These are phyloP conservation scores for Cydia fagiglandana DNA, from an alignment of 1,140 invertebrate genomes.

Conservation along the genomic window DNA sequence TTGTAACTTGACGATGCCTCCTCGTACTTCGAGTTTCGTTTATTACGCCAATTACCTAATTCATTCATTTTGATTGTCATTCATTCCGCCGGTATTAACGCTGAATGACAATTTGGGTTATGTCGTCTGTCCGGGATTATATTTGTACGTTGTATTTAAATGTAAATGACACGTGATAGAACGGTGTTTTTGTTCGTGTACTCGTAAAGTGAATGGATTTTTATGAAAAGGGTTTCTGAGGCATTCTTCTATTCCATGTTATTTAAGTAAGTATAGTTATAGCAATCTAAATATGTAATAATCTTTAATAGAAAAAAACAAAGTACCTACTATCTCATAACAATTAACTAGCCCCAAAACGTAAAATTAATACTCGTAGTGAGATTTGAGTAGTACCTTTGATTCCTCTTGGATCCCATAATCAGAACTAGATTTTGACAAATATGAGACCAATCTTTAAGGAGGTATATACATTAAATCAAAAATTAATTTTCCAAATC, in stretches of 20 bases:
- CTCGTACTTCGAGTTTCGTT: not conserved
- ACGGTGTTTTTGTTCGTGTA: slow-evolving; percentile 6
- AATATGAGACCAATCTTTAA: too few species aligned
- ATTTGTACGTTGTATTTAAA: slow-evolving; percentile 3
- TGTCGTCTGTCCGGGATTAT: slow-evolving; percentile 11
- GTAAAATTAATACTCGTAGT: too few species aligned
- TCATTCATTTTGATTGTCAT: slow-evolving; percentile 24
- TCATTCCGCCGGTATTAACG: slow-evolving; percentile 8
- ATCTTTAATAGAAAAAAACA: too few species aligned
- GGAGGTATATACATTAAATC: too few species aligned
- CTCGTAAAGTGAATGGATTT: not conserved
- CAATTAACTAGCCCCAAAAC: too few species aligned
- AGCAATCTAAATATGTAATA: too few species aligned
- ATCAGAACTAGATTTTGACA: too few species aligned
- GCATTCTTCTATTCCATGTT: not conserved
- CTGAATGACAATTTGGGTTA: slow-evolving; percentile 20
- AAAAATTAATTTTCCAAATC: too few species aligned
- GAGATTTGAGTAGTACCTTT: too few species aligned
- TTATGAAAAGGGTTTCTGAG: not conserved
- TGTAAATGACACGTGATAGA: not conserved
- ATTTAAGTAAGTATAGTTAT: not conserved
- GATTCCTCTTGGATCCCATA: too few species aligned
- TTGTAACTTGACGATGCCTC: not conserved
- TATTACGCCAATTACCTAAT: slow-evolving; percentile 18
- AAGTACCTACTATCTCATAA: too few species aligned